A percentile compares a stretch with the other conserved stretches of the same genome.
Evolutionary conservation across 1,140 invertebrate species (phyloP).

Genomic region (Drosophila fuyamai): DNA sequence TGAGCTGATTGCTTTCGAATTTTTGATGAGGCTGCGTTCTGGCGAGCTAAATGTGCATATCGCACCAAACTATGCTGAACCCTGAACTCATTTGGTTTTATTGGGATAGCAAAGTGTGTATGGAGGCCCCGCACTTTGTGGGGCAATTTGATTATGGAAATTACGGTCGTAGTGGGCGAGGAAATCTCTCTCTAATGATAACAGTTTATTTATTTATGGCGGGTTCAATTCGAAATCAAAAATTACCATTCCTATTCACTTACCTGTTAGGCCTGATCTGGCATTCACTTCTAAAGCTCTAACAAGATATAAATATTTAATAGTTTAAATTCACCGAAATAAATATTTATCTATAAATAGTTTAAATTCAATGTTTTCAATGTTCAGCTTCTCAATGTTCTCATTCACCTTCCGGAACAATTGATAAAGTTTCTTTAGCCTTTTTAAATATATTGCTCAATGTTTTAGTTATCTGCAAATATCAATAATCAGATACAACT

Average conservation of each 20-base stretch:
- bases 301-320: background rate
- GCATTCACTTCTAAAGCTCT: background rate
- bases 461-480: too few relatives aligned
- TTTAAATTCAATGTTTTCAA: too few relatives aligned
- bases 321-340: background rate
- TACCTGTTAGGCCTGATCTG: background rate
- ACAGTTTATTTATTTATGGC: conserved; percentile 22
- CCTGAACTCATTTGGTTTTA: conserved; percentile 24
- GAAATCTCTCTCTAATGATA: conserved; percentile 21
- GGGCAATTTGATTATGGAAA: conserved; percentile 45
- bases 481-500: too few relatives aligned
- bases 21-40: conserved; percentile 66
- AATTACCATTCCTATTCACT: conserved; percentile 2
- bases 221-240: conserved; percentile 20
- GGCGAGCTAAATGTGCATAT: conserved; percentile 27
- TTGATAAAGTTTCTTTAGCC: too few relatives aligned
- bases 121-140: conserved; percentile 18
- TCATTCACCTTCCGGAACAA: too few relatives aligned
- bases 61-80: conserved; percentile 29
- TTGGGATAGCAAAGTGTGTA: conserved; percentile 29
- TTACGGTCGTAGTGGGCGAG: conserved; percentile 4
- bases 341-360: too few relatives aligned
- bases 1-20: conserved; percentile 78
- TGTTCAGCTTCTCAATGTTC: too few relatives aligned
- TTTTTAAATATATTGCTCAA: too few relatives aligned